Conservation (phyloP, 2,113 vertebrate genomes). For the Periophthalmodon schlosseri region DNA sequence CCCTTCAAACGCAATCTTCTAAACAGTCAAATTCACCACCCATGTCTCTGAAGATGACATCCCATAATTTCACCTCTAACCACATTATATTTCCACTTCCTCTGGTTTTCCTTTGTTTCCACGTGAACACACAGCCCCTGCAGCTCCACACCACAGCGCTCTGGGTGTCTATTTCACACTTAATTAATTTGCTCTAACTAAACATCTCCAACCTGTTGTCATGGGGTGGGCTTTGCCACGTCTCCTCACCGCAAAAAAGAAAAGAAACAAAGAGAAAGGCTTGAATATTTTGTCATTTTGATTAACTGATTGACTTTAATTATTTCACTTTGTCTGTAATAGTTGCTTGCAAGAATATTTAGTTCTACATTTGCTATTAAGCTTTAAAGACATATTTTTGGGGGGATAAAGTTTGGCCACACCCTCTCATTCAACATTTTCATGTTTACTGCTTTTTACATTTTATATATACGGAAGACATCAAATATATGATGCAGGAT, state of each 20-base stretch:
- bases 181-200: constrained; percentile 30
- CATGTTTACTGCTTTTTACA: no score
- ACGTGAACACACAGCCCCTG: background rate
- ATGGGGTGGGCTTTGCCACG: constrained; percentile 29
- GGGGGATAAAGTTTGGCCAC: no score
- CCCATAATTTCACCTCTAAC: background rate
- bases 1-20: background rate
- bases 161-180: constrained; percentile 22
- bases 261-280: no score
- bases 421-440: no score
- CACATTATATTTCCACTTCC: background rate
- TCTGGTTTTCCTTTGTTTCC: background rate
- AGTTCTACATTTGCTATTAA: no score
- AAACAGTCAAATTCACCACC: background rate
- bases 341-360: no score
- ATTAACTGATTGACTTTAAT: no score
- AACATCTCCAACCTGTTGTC: constrained; percentile 5
- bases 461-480: no score
- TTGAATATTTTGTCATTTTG: no score
- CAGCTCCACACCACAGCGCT: constrained; percentile 11
- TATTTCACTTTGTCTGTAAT: no score
- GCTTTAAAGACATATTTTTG: no score
- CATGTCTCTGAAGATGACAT: background rate
- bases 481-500: no score
- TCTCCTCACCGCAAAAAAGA: background rate